Evolutionary conservation across 2,888 invertebrate genomes (phyloP), one percentile per base, ranked within the genome.

Genomic region (Tipula vernalis): DNA sequence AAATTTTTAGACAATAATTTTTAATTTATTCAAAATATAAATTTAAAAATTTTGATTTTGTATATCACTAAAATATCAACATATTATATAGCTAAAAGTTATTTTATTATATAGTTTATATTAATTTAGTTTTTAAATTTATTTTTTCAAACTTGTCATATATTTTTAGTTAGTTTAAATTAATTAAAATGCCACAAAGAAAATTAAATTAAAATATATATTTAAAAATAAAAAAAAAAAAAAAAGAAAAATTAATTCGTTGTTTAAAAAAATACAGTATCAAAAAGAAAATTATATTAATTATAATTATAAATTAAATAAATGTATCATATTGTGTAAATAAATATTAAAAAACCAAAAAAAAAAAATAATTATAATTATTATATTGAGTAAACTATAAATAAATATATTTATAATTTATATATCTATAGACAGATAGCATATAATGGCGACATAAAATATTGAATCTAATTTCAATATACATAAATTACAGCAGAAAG

Each of bases 261-360:
- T 71, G 71, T 71, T 71, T 71, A 71, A 71, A 71, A 51, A 71
- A 71, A 71, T 71, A 71, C 71, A 71, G 71, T 71, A 71, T 71
- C 71, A 71, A 71, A 12, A 71, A 18, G 3, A 71, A 71, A 71
- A 71, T 71, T 71, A 71, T 71, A 71, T 71, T 71, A 71, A 71
- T 71, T 71, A 71, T 51, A 71, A 71, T 28, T 51, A 51, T 51
- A 51, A 51, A 71, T 71, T 71, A 71, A 71, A 71, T 71, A 71
- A 71, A 71, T 71, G 71, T 71, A 71, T 71, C 71, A 71, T 71
- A 71, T 71, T 71, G 71, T 71, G 71, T 71, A 71, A 71, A 71
- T 71, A 71, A 71, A 12, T 71, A 28, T 71, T 10, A 28, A 71
- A n/a, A 71, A 71, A 71, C 10, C 12, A 8, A 71, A 12, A 28